Evolutionary conservation across 92 coral and sea anemone species (phyloP), one percentile per base, ranked within the genome.

Genomic region (Palythoa grandis): DNA sequence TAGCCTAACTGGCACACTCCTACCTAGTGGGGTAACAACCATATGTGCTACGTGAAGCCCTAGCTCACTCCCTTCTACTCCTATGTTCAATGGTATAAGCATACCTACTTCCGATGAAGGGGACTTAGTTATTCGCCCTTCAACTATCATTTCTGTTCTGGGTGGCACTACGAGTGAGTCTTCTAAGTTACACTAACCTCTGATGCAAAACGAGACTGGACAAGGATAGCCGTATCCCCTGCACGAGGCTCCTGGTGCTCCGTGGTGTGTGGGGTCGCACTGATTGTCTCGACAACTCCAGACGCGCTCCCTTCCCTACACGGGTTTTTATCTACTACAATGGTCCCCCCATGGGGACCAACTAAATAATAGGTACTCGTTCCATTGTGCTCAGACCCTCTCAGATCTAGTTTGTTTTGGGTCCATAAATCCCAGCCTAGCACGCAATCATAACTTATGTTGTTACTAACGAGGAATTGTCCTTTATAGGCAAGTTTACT

Each of bases 1-100:
- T 39, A 77, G 47, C 76, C 88, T 74, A 35, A 83, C 54, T 14
- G 86, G 82, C 1, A 84, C 92, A 69, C 37, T 70, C 85, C 83
- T 84, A 76, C 79, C 79, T 12, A 61, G 39, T 11, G 91, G 92
- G 23, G 67, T 40, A 54, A 72, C 92, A 11, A 89, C 86, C 1
- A 40, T 79, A 71, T 89, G 88, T 38, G 86, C 78, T 35, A 77
- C 71, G 65, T 89, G 92, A 15, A 84, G 61, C 38, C 88, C 86
- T 48, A 35, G 13, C 19, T 25, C 48, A 3, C 66, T 52, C 37
- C 24, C 84, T 61, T 65, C 39, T 58, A 73, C 72, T 15, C 29
- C 29, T 82, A 9, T 39, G 58, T 47, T 17, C 16, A 61, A 20
- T 43, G 88, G 72, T 43, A 53, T 5, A 40, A 40, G 0, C 47